Base-by-base conservation (phyloP, 2,797 vertebrate species). In the Hipposideros larvatus region DNA sequence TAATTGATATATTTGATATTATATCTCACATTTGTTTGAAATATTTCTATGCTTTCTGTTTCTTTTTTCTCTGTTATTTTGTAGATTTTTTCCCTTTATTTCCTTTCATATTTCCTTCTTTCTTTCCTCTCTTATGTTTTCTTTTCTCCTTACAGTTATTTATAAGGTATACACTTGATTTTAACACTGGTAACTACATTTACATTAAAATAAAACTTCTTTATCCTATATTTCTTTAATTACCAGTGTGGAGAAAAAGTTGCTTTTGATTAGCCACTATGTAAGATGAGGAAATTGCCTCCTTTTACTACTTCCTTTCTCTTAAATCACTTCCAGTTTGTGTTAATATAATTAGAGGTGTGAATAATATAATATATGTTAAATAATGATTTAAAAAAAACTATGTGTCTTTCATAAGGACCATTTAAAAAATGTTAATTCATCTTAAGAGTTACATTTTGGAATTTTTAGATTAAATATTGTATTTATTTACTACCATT, bases 11-110 rank as follows among this genome's bases (percentile, higher is more conserved):
- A 82, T 26, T 92, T 78, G 14, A 84, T 59, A 26, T 57, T 51
- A 51, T 91, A 46, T 78, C 28, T 95, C 41, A 77, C 26, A 68
- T 89, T 80, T 90, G n/a, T 93, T 71, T 51, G 41, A 85, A 80
- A 77, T 4, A 7, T 63, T 91, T 87, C 84, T 92, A 21, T 70
- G 28, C 41, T 37, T 73, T 24, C 18, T 82, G 26, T 57, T 89
- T 70, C 19, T 34, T 65, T 51, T 65, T 61, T 73, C 21, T 31
- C 26, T 75, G 2, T 74, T 66, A 26, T 22, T 57, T 68, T 85
- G n/a, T 55, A 61, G 4, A 22, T 87, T 80, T 0, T 77, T 57
- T 70, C 3, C 48, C 26, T 46, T 61, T 13, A 21, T 46, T 87
- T 46, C 21, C 10, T 68, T 22, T 21, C 5, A 15, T 34, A 2